Evolutionary conservation across 2,797 vertebrate species (phyloP), one percentile per base, ranked within the genome.

Genomic region (Sebastolobus altivelis): DNA sequence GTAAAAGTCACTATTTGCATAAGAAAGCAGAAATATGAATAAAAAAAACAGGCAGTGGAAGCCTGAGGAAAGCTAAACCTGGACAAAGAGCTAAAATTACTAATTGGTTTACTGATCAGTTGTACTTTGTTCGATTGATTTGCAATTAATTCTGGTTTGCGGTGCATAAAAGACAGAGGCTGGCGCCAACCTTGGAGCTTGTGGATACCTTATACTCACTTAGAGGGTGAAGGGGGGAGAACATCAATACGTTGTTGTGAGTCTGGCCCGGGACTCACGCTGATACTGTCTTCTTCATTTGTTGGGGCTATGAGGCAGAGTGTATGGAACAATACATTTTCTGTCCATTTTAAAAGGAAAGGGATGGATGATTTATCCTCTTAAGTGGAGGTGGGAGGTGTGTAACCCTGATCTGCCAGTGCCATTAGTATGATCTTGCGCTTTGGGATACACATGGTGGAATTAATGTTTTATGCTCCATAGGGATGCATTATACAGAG

Each of bases 131-230:
- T 98, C 96, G 96, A 99, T 99, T 99, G 97, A 99, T 99, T 99
- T 99, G 98, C 98, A 98, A 98, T 99, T 99, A 98, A 99, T 99
- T 99, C 98, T 98, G 97, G 97, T 98, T 98, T 98, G 97, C 95
- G 97, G 97, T 97, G 92, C 87, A 88, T 88, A 95, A 94, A 95
- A 96, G 96, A 97, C 95, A 96, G 96, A 96, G 94, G 91, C 97
- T 97, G 98, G 98, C 98, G 98, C 98, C 98, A 98, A 97, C 96
- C 97, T 97, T 97, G 93, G 94, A 96, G 95, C 90, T 91, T 91
- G 93, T 93, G 96, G 98, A 98, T 95, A 99, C 95, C 94, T 95
- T 97, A 99, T 97, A 97, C 96, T 95, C 96, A 95, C 96, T 88
- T 79, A 95, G 96, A 96, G 96, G 96, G 92, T 89, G 93, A 94